Evolutionary conservation across 2,888 invertebrate genomes (phyloP).

Genomic region (Drosophila cognata): DNA sequence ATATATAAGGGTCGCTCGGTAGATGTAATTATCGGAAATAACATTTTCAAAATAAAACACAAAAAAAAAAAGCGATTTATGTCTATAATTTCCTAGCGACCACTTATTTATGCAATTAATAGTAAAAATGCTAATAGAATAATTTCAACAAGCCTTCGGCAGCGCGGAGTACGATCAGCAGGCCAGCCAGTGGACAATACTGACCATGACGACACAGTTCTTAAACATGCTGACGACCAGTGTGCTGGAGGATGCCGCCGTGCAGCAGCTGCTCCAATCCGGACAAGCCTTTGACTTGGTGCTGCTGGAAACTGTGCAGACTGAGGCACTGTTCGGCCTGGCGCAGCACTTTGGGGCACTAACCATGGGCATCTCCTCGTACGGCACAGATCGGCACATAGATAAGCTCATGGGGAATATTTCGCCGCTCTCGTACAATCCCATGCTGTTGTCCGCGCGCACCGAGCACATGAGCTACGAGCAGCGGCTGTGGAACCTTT

Average conservation of each 20-base stretch:
- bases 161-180: conserved; percentile 34
- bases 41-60: not conserved
- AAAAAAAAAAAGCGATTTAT: not conserved
- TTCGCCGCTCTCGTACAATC: conserved; percentile 80
- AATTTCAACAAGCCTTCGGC: conserved; percentile 37
- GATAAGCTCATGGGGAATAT: conserved; percentile 79
- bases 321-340: conserved; percentile 82
- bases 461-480: conserved; percentile 83
- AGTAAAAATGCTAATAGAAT: not conserved
- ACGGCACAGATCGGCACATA: conserved; percentile 74
- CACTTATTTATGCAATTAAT: not conserved
- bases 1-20: not conserved
- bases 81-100: not conserved
- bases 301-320: conserved; percentile 81
- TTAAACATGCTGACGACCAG: conserved; percentile 52
- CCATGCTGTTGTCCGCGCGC: conserved; percentile 72
- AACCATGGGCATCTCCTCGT: conserved; percentile 75
- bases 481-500: conserved; percentile 81
- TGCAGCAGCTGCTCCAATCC: conserved; percentile 70
- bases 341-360: conserved; percentile 77
- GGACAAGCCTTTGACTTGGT: conserved; percentile 81
- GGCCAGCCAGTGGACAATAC: conserved; percentile 49
- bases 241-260: conserved; percentile 54
- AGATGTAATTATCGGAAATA: not conserved
- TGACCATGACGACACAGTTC: conserved; percentile 62